phyloP scores from a whole-genome alignment of 2,113 vertebrate genomes.

The Tetraodon nigroviridis region DNA sequence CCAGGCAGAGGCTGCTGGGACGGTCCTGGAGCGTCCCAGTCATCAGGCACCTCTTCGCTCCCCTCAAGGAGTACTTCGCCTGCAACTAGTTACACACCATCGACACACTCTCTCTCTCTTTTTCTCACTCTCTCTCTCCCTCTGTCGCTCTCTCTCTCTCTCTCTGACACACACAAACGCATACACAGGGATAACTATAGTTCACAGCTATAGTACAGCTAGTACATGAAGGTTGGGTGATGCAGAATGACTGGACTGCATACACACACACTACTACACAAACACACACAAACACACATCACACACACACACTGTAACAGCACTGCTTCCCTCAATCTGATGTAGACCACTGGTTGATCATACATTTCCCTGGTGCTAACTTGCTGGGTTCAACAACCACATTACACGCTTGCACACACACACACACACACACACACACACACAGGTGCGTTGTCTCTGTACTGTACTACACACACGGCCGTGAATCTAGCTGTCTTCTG shows the following conservation, averaged over 20 bases:
- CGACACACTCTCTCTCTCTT: constrained; percentile 35
- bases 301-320: constrained; percentile 45
- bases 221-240: constrained; percentile 62
- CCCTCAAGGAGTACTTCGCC: constrained; percentile 98
- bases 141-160: neutral
- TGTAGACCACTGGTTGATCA: constrained; percentile 59
- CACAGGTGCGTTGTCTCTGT: constrained; percentile 30
- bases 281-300: constrained; percentile 33
- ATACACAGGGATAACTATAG: constrained; percentile 23
- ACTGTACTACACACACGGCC: constrained; percentile 21
- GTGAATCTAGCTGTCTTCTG: constrained; percentile 63
- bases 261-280: constrained; percentile 30
- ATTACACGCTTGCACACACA: too few species aligned
- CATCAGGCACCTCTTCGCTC: constrained; percentile 97
- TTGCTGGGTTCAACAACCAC: constrained; percentile 38
- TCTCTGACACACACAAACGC: constrained; percentile 3
- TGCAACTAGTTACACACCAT: constrained; percentile 80
- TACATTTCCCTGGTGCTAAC: constrained; percentile 65
- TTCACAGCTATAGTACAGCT: constrained; percentile 31
- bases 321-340: constrained; percentile 55
- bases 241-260: constrained; percentile 25
- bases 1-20: constrained; percentile 94
- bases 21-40: constrained; percentile 98
- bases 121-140: neutral
- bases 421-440: constrained; percentile 17